Base-by-base conservation (phyloP, 2,113 vertebrate species). In the Genyomyrus donnyi region DNA sequence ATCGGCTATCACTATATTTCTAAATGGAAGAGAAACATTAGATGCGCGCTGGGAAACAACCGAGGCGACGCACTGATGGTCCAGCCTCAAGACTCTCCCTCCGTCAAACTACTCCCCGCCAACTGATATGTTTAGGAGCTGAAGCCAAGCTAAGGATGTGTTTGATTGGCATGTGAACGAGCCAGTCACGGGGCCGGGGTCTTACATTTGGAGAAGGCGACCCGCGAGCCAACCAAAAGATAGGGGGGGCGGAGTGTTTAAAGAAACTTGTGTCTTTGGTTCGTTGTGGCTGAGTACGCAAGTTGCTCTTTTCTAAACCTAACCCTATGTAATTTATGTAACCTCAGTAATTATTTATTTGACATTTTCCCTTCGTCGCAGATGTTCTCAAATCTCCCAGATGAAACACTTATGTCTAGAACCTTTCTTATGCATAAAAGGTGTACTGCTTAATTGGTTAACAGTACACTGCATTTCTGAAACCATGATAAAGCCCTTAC, bases 91-190 rank as follows among this genome's bases (percentile, higher is more conserved):
- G 88, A 87, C 88, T 88, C 90, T 93, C 91, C 58, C 91, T 90
- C 56, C 88, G 92, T 93, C 91, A 91, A 84, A 93, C 93, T 94
- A 89, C 94, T 89, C 92, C 87, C 93, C 92, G 84, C 56, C 80
- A 90, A 74, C 94, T 90, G 88, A 91, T 8, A 92, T 84, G 93
- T 93, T 91, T 92, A 92, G 31, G 83, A 80, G 77, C 74, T 58
- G 45, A 3, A 93, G 90, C 87, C 15, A 89, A 87, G 70, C 58
- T 70, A 77, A 45, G 70, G 91, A 90, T 86, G 85, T 74, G 77
- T 85, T 10, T 90, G 94, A 95, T 27, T 85, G 94, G 88, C 95
- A 89, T 91, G 88, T 17, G 24, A 8, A 56, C 0, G 50, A 84
- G 21, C 94, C 95, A 96, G 91, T 95, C 93, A 91, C 39, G 87